Conservation (phyloP, 2,113 vertebrate genomes). For the Larimichthys crocea region DNA sequence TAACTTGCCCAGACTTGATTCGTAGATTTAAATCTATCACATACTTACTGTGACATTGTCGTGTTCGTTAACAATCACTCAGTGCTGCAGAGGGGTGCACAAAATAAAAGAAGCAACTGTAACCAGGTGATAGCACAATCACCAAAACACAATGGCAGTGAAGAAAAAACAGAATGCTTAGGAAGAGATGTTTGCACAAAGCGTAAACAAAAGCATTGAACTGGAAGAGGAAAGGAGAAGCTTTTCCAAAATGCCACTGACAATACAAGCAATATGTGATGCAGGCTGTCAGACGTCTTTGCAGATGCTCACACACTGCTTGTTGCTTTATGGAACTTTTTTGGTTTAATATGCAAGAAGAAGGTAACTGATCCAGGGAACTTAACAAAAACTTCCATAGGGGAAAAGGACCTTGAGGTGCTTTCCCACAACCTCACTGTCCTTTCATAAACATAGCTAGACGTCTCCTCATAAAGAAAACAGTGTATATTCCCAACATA, state of each 20-base stretch:
- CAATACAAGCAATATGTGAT: not conserved
- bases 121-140: not conserved
- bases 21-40: not conserved
- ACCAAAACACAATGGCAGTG: constrained; percentile 1
- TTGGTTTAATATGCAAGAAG: not conserved
- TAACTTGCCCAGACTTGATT: constrained; percentile 6
- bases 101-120: constrained; percentile 9
- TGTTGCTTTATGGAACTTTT: not conserved
- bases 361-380: no score
- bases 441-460: not conserved
- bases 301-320: not conserved
- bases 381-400: not conserved
- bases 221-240: constrained; percentile 7
- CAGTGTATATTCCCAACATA: not conserved
- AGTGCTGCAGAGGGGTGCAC: not conserved
- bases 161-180: not conserved
- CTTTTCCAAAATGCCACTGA: not conserved
- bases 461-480: not conserved
- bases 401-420: fast-evolving
- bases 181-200: not conserved
- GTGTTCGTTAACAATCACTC: not conserved
- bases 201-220: not conserved
- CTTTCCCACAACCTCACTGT: not conserved
- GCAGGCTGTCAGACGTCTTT: not conserved
- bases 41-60: not conserved